Percentiles rank a stretch among this genome's conserved stretches.
Conservation (phyloP, 2,113 vertebrate species). For the Aix galericulata region DNA sequence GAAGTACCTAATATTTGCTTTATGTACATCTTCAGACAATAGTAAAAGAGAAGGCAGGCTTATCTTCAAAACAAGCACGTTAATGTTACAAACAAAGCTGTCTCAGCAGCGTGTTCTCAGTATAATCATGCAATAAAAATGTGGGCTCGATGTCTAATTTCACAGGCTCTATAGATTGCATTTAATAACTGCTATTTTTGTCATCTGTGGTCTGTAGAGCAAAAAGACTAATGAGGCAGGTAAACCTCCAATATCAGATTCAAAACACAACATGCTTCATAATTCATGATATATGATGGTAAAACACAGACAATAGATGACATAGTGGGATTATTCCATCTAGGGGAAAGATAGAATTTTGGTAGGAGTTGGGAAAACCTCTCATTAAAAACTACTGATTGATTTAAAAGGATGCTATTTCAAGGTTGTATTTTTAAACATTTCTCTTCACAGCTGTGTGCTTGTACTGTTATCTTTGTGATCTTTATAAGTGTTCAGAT, state of each 20-base stretch:
- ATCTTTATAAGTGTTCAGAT: not conserved
- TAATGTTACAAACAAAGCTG: not conserved
- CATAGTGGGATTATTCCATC: not conserved
- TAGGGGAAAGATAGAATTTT: not conserved
- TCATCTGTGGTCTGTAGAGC: not conserved
- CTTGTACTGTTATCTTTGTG: slow-evolving; percentile 6
- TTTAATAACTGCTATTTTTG: not conserved
- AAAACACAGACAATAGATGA: not conserved
- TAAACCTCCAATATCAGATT: not conserved
- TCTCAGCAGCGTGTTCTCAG: not conserved
- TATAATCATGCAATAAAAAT: not conserved
- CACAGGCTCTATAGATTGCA: not conserved
- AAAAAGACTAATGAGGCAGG: not conserved
- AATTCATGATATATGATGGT: not conserved
- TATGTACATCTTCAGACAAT: not conserved
- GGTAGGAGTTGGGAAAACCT: not conserved
- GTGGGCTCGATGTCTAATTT: not conserved
- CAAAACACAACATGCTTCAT: not conserved
- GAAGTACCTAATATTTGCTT: not conserved
- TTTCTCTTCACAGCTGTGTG: not conserved
- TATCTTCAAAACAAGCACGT: not conserved
- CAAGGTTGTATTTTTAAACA: not conserved
- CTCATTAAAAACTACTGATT: not conserved
- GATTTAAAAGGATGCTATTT: slow-evolving; percentile 20
- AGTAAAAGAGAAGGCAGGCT: not conserved